These are phyloP conservation scores for Ondatra zibethicus DNA, from an alignment of 2,113 vertebrate genomes.

Conservation along the genomic window DNA sequence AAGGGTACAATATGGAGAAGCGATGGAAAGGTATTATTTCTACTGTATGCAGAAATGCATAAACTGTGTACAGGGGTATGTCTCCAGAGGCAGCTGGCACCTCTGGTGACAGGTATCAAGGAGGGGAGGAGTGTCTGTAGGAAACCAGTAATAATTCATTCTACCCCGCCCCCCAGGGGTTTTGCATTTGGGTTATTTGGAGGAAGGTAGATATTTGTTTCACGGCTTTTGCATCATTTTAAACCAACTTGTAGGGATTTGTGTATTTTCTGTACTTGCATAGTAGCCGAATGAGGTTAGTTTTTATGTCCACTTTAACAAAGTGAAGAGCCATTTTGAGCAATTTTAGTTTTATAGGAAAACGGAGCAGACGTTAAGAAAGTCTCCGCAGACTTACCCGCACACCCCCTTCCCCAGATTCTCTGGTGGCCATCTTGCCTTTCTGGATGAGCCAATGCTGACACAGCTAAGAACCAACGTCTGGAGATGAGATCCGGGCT, in stretches of 20 bases:
- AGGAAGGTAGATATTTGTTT: neutral
- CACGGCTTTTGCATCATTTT: neutral
- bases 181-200: neutral
- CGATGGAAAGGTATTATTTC: neutral
- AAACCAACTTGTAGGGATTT: neutral
- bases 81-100: neutral
- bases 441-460: neutral
- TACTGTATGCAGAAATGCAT: neutral
- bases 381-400: neutral
- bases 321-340: neutral
- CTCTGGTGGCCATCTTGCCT: neutral
- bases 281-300: neutral
- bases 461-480: neutral
- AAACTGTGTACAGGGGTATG: neutral
- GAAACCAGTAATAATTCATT: neutral
- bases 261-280: neutral
- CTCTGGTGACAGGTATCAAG: no score
- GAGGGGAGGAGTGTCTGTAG: neutral
- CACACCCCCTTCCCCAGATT: neutral
- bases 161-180: no score
- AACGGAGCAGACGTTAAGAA: neutral
- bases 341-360: constrained; percentile 21
- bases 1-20: neutral
- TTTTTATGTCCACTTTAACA: neutral
- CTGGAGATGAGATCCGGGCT: neutral